Conservation (phyloP, 2,888 invertebrate species). For the Rhagium mordax region DNA sequence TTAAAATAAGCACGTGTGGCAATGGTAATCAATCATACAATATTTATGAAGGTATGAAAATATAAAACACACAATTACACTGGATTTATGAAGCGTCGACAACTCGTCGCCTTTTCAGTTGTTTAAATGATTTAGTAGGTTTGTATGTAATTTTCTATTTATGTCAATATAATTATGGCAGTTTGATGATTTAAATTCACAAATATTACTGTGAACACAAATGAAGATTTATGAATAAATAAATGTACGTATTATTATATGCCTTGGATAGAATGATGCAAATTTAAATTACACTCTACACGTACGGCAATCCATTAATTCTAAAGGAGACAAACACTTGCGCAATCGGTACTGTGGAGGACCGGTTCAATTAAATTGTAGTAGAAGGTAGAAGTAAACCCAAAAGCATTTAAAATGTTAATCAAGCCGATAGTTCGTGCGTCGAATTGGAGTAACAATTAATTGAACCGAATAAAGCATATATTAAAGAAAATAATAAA, state of each 20-base stretch:
- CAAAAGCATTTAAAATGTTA: background rate
- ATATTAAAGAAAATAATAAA: too few species aligned
- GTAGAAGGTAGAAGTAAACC: background rate
- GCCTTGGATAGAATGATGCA: background rate
- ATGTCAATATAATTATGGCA: background rate
- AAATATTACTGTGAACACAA: background rate
- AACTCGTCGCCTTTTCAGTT: slow-evolving; percentile 3
- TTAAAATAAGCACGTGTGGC: slow-evolving; percentile 50
- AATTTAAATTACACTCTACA: too few species aligned
- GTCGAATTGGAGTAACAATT: too few species aligned
- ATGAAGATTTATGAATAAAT: background rate
- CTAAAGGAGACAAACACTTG: too few species aligned
- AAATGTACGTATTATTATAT: too few species aligned
- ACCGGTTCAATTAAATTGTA: background rate
- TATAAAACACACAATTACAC: slow-evolving; percentile 50
- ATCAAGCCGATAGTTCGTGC: background rate
- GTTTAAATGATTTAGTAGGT: background rate
- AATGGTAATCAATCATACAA: slow-evolving; percentile 50
- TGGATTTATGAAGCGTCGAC: slow-evolving; percentile 21
- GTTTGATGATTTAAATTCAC: background rate
- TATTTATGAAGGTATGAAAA: slow-evolving; percentile 53
- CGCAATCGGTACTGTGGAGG: too few species aligned
- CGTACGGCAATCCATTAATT: background rate
- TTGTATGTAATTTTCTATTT: background rate
- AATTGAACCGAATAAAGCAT: too few species aligned